Evolutionary conservation across 2,797 vertebrate species (phyloP).

Genomic region (Tauraco hartlaubi): DNA sequence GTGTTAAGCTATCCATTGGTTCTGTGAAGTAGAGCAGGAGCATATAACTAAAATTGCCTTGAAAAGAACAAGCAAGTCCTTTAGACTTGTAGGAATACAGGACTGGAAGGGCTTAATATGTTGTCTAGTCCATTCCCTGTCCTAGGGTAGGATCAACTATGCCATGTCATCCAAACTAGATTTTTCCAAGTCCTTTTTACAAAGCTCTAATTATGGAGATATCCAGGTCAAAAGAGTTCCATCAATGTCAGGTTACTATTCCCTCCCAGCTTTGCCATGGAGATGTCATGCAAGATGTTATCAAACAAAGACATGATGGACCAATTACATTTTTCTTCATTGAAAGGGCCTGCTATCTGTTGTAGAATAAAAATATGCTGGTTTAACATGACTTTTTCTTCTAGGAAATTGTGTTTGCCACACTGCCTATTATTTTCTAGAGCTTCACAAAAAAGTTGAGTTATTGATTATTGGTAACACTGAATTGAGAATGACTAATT

Average conservation of each 20-base stretch:
- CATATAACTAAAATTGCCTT: background rate
- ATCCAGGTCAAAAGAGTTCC: background rate
- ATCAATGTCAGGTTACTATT: background rate
- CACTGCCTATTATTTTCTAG: background rate
- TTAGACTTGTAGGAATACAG: background rate
- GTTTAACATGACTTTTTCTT: background rate
- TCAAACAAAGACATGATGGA: background rate
- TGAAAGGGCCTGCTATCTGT: background rate
- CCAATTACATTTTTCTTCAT: background rate
- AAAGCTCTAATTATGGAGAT: background rate
- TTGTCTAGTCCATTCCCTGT: background rate
- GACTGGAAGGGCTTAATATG: background rate
- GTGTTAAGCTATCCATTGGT: background rate
- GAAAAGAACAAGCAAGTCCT: conserved; percentile 5
- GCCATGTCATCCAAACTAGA: background rate
- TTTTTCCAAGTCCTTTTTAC: background rate
- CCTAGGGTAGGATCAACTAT: background rate
- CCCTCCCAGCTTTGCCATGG: background rate
- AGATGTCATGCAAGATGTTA: background rate
- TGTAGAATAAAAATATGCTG: background rate
- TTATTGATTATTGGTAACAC: background rate
- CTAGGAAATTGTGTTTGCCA: background rate
- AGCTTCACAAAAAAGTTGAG: background rate
- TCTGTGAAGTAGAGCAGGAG: conserved; percentile 4
- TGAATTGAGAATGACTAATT: background rate